Base-by-base conservation (phyloP, 2,888 invertebrate genomes). In the Malthinus flaveolus region DNA sequence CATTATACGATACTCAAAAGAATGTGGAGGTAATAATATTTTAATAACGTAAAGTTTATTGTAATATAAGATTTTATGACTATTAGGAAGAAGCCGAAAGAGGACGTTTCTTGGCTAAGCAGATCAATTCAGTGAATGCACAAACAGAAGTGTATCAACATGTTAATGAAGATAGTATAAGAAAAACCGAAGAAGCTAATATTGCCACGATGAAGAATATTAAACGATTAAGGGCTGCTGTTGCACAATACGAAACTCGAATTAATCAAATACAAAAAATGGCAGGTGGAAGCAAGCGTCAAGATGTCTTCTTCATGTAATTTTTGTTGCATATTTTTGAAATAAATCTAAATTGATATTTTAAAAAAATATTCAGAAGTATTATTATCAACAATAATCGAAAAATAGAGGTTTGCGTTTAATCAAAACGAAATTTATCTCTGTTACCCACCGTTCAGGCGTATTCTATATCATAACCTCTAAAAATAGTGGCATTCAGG, bases 171-270 rank as follows among this genome's bases (percentile, higher is more conserved):
- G 75, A 75, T 6, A 72, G 71, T 23, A 70, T 79, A 1, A 65
- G 62, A 50, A 75, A 74, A 61, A 72, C 72, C 1, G 78, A 78
- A 66, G 71, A 74, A 34, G 70, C 71, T 13, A 78, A 78, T 52
- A 72, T 76, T 65, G 73, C 69, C 31, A 67, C 74, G 23, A 72
- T 78, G 72, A 76, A 67, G 57, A 78, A 76, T 60, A 75, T 78
- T 39, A 75, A 75, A 63, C 69, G 71, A 53, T 49, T 79, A 55
- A 66, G 65, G 15, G 63, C 49, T 9, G 74, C 75, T 2, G 69
- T 78, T 7, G 69, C 67, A 32, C 68, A 70, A 45, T 70, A 75
- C 49, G 77, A 78, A 60, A 57, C 35, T 1, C 66, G 73, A 45
- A 64, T 78, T 11, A n/a, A 44, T 6, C 73, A 74, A 32, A 64